phyloP scores from a whole-genome alignment of 2,797 vertebrate species.

The Phrynocephalus forsythii region DNA sequence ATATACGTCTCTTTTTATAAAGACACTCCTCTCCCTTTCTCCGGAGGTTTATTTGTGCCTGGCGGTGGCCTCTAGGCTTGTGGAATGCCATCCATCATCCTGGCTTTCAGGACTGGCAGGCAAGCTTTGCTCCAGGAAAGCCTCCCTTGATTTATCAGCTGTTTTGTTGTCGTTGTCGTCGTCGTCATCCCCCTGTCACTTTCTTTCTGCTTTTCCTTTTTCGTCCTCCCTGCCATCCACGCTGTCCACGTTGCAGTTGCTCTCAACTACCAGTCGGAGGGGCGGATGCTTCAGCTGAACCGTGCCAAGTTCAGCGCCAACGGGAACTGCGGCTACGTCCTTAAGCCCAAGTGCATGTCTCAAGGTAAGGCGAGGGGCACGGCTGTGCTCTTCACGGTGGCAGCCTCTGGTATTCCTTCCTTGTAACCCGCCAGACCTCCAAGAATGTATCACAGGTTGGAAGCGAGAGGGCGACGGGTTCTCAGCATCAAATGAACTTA shows the following conservation, averaged over 20 bases:
- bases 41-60: background rate
- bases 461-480: too few species aligned
- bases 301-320: conserved; percentile 95
- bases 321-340: conserved; percentile 93
- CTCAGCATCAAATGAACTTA: background rate
- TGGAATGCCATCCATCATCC: background rate
- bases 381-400: background rate
- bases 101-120: background rate
- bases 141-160: background rate
- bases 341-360: conserved; percentile 94
- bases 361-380: conserved; percentile 82
- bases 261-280: conserved; percentile 97
- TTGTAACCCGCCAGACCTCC: too few species aligned
- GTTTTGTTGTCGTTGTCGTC: background rate
- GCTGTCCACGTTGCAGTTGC: conserved; percentile 82
- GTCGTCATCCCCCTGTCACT: too few species aligned
- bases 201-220: too few species aligned
- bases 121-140: background rate
- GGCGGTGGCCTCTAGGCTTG: background rate
- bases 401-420: background rate
- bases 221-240: background rate
- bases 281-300: conserved; percentile 95
- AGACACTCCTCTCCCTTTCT: background rate
- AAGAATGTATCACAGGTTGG: background rate
- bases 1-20: background rate